Base-by-base conservation (phyloP, 2,888 invertebrate species). In the Thelaira solivaga region DNA sequence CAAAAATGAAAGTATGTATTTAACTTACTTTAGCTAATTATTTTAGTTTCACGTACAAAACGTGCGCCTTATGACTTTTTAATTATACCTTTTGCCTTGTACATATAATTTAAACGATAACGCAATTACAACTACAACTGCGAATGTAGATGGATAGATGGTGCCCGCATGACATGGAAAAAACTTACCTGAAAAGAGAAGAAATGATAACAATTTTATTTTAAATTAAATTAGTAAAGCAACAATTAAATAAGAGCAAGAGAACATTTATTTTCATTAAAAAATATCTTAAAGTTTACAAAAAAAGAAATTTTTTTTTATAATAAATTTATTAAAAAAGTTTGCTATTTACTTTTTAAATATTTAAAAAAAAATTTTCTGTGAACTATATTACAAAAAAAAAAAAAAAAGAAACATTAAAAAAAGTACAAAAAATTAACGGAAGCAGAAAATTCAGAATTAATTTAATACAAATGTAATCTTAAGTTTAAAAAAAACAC, bases 51-150 rank as follows among this genome's bases (percentile, higher is more conserved):
- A 78, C 78, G 78, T 78, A 78, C 74, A 78, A 65, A 74, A 78
- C 78, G 74, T 78, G 78, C 74, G 78, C 78, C 74, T 78, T 78
- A 78, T 78, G 74, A 74, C 78, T 78, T 78, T 78, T 78, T 78
- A 78, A 78, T 78, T 78, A 78, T 61, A 78, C 61, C 65, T 71
- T 47, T 61, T 62, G 53, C 65, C 45, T 36, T 47, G 55, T 61
- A 61, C 57, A n/a, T n/a, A n/a, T n/a, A 74, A 78, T 74, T 78
- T 69, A 55, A 78, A 61, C 78, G 74, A 65, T 74, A 74, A 69
- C 41, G 73, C 65, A 55, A 34, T 39, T 65, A 49, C 20, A 20
- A 61, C 65, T 16, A 39, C 47, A 22, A 24, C 41, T 18, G 31
- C 49, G 5, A 49, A 39, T 29, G 47, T 2, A 41, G 16, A 39